These are phyloP conservation scores for Tenualosa ilisha DNA, from an alignment of 2,797 vertebrate genomes.

Conservation along the genomic window DNA sequence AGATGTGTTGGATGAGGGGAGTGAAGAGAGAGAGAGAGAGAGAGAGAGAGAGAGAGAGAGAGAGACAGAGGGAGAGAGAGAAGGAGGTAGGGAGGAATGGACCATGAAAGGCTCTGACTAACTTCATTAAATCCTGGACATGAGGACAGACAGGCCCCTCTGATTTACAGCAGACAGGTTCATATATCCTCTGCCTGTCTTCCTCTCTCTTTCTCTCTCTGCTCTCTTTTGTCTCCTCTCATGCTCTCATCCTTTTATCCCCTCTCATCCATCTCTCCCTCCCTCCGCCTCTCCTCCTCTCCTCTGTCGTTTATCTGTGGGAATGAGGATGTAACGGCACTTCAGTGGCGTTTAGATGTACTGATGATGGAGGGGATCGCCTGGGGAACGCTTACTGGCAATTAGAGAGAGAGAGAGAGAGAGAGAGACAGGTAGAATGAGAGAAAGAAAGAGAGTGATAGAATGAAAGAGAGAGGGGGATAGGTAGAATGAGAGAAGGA, in stretches of 20 bases:
- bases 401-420: slow-evolving; percentile 29
- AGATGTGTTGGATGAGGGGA: not conserved
- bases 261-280: slow-evolving; percentile 13
- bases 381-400: slow-evolving; percentile 19
- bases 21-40: not conserved
- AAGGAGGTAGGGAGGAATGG: not conserved
- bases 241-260: slow-evolving; percentile 21
- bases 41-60: too few relatives aligned
- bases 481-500: not conserved
- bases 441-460: slow-evolving; percentile 15
- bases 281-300: not conserved
- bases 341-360: slow-evolving; percentile 1
- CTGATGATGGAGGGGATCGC: slow-evolving; percentile 2
- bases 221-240: not conserved
- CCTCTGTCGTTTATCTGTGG: slow-evolving; percentile 13
- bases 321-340: slow-evolving; percentile 4
- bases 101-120: slow-evolving; percentile 23
- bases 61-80: not conserved
- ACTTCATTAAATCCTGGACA: slow-evolving; percentile 20
- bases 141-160: slow-evolving; percentile 1
- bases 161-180: slow-evolving; percentile 20
- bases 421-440: slow-evolving; percentile 41
- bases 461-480: not conserved
- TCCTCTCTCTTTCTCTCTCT: not conserved
- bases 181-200: slow-evolving; percentile 13